Conservation (phyloP, 2,797 vertebrate genomes). For the Amblyraja radiata region DNA sequence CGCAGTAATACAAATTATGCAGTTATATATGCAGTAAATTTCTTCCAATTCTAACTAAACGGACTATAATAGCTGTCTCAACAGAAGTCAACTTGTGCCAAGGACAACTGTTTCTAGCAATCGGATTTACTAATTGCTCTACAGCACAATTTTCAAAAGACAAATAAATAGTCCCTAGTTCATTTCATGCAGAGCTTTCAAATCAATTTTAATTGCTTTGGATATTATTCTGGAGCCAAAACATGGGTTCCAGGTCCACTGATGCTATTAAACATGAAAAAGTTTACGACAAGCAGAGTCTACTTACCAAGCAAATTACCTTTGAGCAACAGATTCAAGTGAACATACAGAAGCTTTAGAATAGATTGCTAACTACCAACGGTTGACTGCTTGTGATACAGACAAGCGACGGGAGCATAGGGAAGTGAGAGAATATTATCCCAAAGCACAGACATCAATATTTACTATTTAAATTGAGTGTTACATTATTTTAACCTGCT, state of each 20-base stretch:
- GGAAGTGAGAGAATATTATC: background rate
- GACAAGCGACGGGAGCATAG: background rate
- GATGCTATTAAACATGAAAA: background rate
- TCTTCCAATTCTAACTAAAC: background rate
- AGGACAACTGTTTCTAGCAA: background rate
- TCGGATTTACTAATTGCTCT: background rate
- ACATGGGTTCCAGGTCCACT: background rate
- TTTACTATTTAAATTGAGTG: background rate
- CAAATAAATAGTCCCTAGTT: background rate
- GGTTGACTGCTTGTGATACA: background rate
- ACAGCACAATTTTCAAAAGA: background rate
- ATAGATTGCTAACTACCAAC: constrained; percentile 24
- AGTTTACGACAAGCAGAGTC: background rate
- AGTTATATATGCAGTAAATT: background rate
- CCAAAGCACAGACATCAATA: background rate
- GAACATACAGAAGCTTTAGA: constrained; percentile 13
- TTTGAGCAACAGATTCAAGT: constrained; percentile 19
- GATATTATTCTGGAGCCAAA: background rate
- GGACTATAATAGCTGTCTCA: background rate
- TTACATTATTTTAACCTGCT: background rate
- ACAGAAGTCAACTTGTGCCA: background rate
- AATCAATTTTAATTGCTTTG: background rate
- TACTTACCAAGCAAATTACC: background rate
- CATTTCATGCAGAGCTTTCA: background rate
- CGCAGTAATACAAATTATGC: background rate